These are phyloP conservation scores for Thera britannica DNA, from an alignment of 2,888 invertebrate genomes.

Conservation along the genomic window DNA sequence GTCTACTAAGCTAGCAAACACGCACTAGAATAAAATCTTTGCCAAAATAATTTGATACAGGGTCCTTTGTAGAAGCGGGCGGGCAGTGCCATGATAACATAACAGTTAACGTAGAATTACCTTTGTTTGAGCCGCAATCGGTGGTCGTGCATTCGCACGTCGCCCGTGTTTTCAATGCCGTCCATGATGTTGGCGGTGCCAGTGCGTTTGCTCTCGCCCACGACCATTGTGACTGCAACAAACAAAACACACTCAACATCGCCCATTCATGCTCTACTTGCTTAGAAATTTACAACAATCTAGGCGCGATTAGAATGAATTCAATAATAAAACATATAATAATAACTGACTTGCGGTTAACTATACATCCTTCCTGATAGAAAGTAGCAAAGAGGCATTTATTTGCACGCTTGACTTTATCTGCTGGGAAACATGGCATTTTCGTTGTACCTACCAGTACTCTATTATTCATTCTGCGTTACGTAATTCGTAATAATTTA, in stretches of 20 bases:
- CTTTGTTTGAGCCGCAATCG: slow-evolving; percentile 94
- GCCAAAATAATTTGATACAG: slow-evolving; percentile 5
- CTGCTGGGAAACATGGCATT: neutral
- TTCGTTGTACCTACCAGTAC: neutral
- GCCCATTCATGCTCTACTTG: slow-evolving; percentile 20
- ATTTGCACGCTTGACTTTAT: neutral
- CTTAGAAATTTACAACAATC: slow-evolving; percentile 17
- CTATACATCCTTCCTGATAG: neutral
- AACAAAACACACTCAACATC: slow-evolving; percentile 48
- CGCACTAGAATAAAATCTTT: neutral
- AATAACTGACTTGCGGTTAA: neutral
- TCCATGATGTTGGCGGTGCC: slow-evolving; percentile 94
- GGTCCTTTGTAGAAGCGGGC: slow-evolving; percentile 2
- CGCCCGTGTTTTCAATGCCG: slow-evolving; percentile 95
- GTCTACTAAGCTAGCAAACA: no score
- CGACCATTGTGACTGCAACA: slow-evolving; percentile 90
- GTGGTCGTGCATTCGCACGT: slow-evolving; percentile 95
- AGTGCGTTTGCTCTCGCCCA: slow-evolving; percentile 88
- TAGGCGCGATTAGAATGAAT: slow-evolving; percentile 1
- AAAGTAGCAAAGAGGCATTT: neutral
- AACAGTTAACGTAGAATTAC: slow-evolving; percentile 70
- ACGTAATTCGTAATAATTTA: no score
- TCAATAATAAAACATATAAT: neutral
- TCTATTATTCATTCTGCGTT: no score
- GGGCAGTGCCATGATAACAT: neutral